phyloP scores from a whole-genome alignment of 2,797 vertebrate genomes.

The Syndactyla subalaris region DNA sequence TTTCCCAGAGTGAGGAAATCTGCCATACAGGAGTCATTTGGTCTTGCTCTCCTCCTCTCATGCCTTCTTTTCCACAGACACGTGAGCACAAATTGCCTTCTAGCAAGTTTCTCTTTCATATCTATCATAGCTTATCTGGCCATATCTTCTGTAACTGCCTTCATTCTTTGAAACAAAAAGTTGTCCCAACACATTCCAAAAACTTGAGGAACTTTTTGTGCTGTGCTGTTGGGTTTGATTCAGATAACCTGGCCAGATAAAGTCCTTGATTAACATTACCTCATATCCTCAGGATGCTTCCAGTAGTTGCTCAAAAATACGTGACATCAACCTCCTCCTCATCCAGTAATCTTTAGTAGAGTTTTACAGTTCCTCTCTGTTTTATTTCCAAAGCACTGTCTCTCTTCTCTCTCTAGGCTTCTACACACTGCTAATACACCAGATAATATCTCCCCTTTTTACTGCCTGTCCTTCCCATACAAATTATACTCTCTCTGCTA shows the following conservation, averaged over 20 bases:
- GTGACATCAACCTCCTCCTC: background rate
- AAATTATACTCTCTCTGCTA: conserved; percentile 18
- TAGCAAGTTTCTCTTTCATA: background rate
- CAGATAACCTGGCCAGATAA: background rate
- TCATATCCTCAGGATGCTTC: background rate
- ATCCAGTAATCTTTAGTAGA: background rate
- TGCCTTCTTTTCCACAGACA: background rate
- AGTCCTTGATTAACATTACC: background rate
- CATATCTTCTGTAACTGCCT: background rate
- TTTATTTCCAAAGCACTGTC: background rate
- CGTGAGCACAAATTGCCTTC: background rate
- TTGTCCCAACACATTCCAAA: conserved; percentile 1
- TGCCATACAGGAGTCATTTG: background rate
- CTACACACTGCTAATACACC: background rate
- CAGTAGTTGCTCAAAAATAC: background rate
- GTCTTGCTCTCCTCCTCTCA: background rate
- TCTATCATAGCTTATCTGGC: background rate
- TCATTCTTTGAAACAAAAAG: background rate
- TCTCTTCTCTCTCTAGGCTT: background rate
- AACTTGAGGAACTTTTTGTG: background rate
- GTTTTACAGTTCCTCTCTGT: background rate
- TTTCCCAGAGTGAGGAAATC: background rate
- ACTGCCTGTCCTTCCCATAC: conserved; percentile 12
- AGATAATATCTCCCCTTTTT: conserved; percentile 8
- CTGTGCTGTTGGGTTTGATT: background rate